A percentile compares a stretch with the other conserved stretches of the same genome.
phyloP scores from a whole-genome alignment of 2,113 vertebrate species.

The Talpa occidentalis region DNA sequence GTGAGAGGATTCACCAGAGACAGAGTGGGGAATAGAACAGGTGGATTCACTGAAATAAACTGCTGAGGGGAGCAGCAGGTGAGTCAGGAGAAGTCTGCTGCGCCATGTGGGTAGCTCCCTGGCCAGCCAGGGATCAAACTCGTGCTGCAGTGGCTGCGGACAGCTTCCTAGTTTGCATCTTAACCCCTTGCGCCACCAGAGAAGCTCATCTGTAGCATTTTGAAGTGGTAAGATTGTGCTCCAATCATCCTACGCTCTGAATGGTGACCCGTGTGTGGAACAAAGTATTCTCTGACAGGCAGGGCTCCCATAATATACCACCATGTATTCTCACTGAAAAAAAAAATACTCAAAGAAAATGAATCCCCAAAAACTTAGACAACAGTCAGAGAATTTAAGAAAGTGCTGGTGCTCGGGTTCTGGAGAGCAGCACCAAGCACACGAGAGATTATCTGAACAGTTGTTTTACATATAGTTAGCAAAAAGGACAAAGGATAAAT shows the following conservation, averaged over 20 bases:
- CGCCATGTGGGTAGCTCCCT: too few relatives aligned
- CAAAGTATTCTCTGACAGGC: neutral
- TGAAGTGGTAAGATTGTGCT: neutral
- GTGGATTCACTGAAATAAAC: too few relatives aligned
- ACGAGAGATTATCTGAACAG: neutral
- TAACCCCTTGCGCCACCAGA: too few relatives aligned
- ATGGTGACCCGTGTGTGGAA: neutral
- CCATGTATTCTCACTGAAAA: neutral
- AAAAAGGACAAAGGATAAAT: neutral
- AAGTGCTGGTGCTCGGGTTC: accelerated
- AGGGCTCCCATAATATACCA: neutral
- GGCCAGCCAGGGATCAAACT: too few relatives aligned
- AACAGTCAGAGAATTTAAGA: neutral
- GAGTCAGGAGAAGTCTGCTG: too few relatives aligned
- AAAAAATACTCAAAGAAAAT: neutral
- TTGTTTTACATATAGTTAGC: neutral
- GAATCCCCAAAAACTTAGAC: neutral
- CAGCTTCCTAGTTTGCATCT: too few relatives aligned
- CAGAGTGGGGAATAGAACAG: too few relatives aligned
- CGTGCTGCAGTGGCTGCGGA: too few relatives aligned
- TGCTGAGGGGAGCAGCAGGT: too few relatives aligned
- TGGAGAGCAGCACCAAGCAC: neutral
- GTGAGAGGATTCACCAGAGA: too few relatives aligned
- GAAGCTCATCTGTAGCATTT: neutral
- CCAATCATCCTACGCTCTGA: neutral